These are phyloP conservation scores for Meiosimyza platycephala DNA, from an alignment of 2,888 invertebrate genomes.

Conservation along the genomic window DNA sequence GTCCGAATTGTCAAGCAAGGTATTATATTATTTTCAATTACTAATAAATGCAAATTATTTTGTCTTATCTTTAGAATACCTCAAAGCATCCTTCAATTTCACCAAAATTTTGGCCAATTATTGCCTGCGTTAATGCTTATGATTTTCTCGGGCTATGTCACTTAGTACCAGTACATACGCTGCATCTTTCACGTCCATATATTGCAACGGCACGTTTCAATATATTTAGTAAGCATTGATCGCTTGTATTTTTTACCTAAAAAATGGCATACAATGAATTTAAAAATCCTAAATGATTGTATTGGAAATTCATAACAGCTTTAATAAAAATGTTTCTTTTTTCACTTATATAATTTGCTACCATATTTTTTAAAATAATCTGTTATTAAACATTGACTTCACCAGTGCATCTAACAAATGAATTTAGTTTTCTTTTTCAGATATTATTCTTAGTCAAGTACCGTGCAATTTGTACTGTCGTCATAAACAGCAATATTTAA, in stretches of 20 bases:
- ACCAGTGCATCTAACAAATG: too few relatives aligned
- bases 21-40: background rate
- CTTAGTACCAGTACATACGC: slow-evolving; percentile 51
- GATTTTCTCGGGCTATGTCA: slow-evolving; percentile 52
- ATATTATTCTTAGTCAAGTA: too few relatives aligned
- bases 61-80: background rate
- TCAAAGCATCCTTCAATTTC: background rate
- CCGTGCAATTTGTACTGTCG: too few relatives aligned
- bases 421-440: too few relatives aligned
- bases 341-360: too few relatives aligned
- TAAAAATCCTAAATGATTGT: too few relatives aligned
- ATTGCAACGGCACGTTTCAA: slow-evolving; percentile 45
- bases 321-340: too few relatives aligned
- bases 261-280: too few relatives aligned
- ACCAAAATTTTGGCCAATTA: slow-evolving; percentile 46
- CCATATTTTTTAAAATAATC: too few relatives aligned
- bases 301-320: too few relatives aligned
- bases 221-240: slow-evolving; percentile 39
- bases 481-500: too few relatives aligned
- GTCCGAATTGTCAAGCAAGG: background rate
- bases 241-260: background rate
- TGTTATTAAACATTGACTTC: too few relatives aligned
- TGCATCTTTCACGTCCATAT: slow-evolving; percentile 50
- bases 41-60: background rate
- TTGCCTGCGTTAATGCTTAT: slow-evolving; percentile 49